These are phyloP conservation scores for Acheta domesticus DNA, from an alignment of 2,888 invertebrate species.

Conservation along the genomic window DNA sequence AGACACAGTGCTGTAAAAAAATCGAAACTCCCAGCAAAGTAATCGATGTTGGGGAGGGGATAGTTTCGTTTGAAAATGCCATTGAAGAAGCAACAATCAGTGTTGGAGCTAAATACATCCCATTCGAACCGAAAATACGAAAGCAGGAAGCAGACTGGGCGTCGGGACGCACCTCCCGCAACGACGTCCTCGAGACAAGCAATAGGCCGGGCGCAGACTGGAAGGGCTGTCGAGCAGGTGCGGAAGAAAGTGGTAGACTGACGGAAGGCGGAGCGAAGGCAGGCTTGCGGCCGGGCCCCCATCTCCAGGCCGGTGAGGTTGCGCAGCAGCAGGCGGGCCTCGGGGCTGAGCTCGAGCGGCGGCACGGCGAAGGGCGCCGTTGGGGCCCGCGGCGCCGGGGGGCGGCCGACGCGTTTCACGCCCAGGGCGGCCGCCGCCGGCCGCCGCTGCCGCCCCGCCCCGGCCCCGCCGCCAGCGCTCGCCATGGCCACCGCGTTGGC, in stretches of 20 bases:
- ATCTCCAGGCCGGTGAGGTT: slow-evolving; percentile 54
- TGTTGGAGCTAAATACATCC: not conserved
- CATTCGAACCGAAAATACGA: not conserved
- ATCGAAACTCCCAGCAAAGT: too few species aligned
- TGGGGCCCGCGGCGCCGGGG: not conserved
- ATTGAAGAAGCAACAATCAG: too few species aligned
- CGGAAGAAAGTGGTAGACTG: slow-evolving; percentile 81
- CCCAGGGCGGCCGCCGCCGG: not conserved
- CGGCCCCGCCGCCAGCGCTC: not conserved
- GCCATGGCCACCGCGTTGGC: slow-evolving; percentile 29
- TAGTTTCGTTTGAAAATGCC: too few species aligned
- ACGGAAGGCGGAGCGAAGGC: slow-evolving; percentile 64
- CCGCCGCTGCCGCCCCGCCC: not conserved
- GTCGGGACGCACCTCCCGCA: slow-evolving; percentile 53
- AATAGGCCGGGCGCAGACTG: slow-evolving; percentile 73
- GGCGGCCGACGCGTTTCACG: not conserved
- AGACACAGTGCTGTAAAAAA: too few species aligned
- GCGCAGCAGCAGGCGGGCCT: slow-evolving; percentile 48
- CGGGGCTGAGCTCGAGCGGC: slow-evolving; percentile 46
- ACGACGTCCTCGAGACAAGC: slow-evolving; percentile 67
- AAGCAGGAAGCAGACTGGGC: not conserved
- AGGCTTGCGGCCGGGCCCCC: slow-evolving; percentile 49
- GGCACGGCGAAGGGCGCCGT: slow-evolving; percentile 21
- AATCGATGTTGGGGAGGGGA: too few species aligned
- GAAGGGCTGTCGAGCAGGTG: slow-evolving; percentile 76